A percentile compares a stretch with the other conserved stretches of the same genome.
Evolutionary conservation across 1,140 invertebrate species (phyloP).

Genomic region (Tetramorium alpestre): DNA sequence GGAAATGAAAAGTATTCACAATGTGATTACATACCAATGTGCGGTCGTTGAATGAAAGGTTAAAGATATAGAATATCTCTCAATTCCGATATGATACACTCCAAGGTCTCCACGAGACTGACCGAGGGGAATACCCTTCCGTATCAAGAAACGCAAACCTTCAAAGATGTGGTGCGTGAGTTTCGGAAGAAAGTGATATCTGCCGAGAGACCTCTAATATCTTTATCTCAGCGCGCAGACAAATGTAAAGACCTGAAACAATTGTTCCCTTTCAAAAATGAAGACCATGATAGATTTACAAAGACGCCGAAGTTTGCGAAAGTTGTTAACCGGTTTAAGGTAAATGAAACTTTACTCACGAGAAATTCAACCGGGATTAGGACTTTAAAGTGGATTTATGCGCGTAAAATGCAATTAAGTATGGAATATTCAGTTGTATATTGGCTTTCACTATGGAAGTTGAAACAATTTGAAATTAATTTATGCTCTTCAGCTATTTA

Average conservation of each 20-base stretch:
- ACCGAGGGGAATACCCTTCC: slow-evolving; percentile 47
- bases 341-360: slow-evolving; percentile 40
- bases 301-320: slow-evolving; percentile 20
- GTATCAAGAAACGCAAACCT: slow-evolving; percentile 73
- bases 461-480: slow-evolving; percentile 38
- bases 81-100: slow-evolving; percentile 15
- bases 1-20: neutral
- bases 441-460: neutral
- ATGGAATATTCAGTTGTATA: neutral
- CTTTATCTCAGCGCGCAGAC: slow-evolving; percentile 62
- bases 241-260: slow-evolving; percentile 63
- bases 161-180: slow-evolving; percentile 68
- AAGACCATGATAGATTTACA: neutral
- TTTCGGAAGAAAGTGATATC: slow-evolving; percentile 49
- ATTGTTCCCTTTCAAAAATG: slow-evolving; percentile 57
- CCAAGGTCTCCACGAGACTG: slow-evolving; percentile 30
- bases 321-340: slow-evolving; percentile 57
- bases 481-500: neutral
- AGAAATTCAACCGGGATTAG: slow-evolving; percentile 1
- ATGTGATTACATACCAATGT: neutral
- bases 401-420: slow-evolving; percentile 13
- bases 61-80: slow-evolving; percentile 3
- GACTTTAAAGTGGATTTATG: neutral
- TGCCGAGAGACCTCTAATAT: slow-evolving; percentile 47
- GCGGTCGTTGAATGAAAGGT: neutral